Base-by-base conservation (phyloP, 2,113 vertebrate genomes). In the Xiphophorus couchianus region DNA sequence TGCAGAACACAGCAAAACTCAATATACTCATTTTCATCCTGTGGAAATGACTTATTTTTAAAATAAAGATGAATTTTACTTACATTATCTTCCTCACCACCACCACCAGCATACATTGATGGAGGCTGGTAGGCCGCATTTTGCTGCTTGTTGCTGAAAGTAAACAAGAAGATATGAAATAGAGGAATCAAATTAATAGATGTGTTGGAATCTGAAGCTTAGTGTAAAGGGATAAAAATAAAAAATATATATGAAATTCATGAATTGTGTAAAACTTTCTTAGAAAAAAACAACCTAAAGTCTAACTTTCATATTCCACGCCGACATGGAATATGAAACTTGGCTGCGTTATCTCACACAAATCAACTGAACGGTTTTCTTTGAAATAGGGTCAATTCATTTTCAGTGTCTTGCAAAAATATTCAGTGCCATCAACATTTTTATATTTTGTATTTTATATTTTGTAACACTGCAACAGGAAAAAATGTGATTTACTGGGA, bases 81-180 rank as follows among this genome's bases (percentile, higher is more conserved):
- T 89, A 95, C 94, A 82, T 94, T 93, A 83, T 93, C 87, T 5
- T 62, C 51, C 0, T 93, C 74, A 0, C 91, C 92, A 7, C 89
- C 90, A 17, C 86, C 91, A 39, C 44, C 17, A 42, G 86, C 91
- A 15, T 88, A 63, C 31, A 69, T 0, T 4, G 91, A 60, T 33
- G 79, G 6, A 0, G 92, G 89, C 83, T 93, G 92, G 77, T 94
- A 93, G 66, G 93, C 89, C 62, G 86, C 87, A 0, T 67, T 78
- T 19, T 81, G 1, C 73, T 91, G 94, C 82, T 90, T 93, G 65
- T 90, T 94, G 85, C 30, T 82, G 31, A 22, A n/a, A 62, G 85
- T 29, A 83, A 27, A 68, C 51, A 33, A 13, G 17, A 8, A 33
- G 69, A 72, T 2, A 67, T 10, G 19, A 4, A 27, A 4, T 10